phyloP scores from a whole-genome alignment of 2,113 vertebrate species.

The Bujurquina vittata region DNA sequence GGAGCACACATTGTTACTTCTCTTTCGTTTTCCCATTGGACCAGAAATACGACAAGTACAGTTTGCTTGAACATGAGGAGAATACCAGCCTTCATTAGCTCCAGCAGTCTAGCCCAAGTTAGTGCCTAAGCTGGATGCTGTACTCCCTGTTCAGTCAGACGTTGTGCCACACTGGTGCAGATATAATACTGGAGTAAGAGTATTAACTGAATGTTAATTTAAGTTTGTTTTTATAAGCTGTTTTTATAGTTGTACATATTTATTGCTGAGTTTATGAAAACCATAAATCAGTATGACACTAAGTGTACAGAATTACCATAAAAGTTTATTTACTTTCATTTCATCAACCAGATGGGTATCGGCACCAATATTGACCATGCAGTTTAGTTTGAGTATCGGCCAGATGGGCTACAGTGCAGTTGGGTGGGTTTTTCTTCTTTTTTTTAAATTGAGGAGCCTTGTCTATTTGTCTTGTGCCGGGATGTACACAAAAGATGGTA shows the following conservation, averaged over 20 bases:
- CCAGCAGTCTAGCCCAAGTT: background rate
- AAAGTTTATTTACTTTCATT: background rate
- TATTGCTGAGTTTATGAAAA: background rate
- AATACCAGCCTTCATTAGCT: background rate
- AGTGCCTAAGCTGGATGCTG: background rate
- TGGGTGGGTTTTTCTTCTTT: background rate
- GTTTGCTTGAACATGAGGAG: background rate
- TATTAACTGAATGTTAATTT: background rate
- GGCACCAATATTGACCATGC: background rate
- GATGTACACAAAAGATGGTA: background rate
- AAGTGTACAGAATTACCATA: background rate
- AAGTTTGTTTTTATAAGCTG: too few relatives aligned
- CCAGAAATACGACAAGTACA: background rate
- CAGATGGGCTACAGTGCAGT: background rate
- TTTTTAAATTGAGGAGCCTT: too few relatives aligned
- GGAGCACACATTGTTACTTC: too few relatives aligned
- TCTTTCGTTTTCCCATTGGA: too few relatives aligned
- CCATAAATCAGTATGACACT: background rate
- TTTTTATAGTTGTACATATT: background rate
- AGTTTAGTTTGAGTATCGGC: background rate
- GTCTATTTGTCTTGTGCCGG: background rate
- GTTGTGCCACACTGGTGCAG: background rate
- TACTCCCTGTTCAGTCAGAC: background rate
- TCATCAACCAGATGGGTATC: background rate
- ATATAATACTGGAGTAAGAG: background rate